Conservation (phyloP, 2,888 invertebrate genomes). For the Tuberolachnus salignus region DNA sequence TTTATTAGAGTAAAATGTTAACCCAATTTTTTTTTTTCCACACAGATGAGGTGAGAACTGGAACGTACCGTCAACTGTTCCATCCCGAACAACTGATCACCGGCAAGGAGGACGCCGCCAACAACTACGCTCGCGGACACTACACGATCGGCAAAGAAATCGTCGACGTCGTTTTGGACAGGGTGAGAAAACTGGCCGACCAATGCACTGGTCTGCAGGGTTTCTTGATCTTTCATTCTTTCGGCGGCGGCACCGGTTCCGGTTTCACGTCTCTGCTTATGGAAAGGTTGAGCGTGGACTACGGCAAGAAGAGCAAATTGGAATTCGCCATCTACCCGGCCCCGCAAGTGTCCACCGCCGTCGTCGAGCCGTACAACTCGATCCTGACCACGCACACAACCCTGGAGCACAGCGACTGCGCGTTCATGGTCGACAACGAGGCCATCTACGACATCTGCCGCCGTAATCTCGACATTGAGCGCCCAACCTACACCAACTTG, state of each 20-base stretch:
- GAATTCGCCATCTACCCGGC: too few species aligned
- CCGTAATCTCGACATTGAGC: slow-evolving; percentile 67
- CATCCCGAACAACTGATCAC: slow-evolving; percentile 74
- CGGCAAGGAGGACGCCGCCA: slow-evolving; percentile 73
- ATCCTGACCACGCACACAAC: slow-evolving; percentile 64
- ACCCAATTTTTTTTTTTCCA: too few species aligned
- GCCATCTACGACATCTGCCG: slow-evolving; percentile 68
- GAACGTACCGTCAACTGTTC: slow-evolving; percentile 68
- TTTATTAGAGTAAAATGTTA: too few species aligned
- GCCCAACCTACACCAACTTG: slow-evolving; percentile 70
- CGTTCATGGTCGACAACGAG: slow-evolving; percentile 68
- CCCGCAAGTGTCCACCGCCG: background rate
- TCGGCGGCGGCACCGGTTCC: too few species aligned
- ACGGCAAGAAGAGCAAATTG: too few species aligned
- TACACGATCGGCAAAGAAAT: slow-evolving; percentile 69
- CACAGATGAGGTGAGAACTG: background rate
- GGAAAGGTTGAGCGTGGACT: too few species aligned
- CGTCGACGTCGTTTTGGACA: background rate
- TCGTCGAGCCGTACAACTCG: background rate
- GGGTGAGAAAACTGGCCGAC: too few species aligned
- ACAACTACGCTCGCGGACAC: slow-evolving; percentile 73
- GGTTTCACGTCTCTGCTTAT: too few species aligned
- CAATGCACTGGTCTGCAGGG: too few species aligned
- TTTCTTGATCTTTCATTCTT: too few species aligned
- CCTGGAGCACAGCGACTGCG: slow-evolving; percentile 70